Evolutionary conservation across 37 sponge, comb jelly and placozoan species (phyloP).

Genomic region (Halichondria panicea): DNA sequence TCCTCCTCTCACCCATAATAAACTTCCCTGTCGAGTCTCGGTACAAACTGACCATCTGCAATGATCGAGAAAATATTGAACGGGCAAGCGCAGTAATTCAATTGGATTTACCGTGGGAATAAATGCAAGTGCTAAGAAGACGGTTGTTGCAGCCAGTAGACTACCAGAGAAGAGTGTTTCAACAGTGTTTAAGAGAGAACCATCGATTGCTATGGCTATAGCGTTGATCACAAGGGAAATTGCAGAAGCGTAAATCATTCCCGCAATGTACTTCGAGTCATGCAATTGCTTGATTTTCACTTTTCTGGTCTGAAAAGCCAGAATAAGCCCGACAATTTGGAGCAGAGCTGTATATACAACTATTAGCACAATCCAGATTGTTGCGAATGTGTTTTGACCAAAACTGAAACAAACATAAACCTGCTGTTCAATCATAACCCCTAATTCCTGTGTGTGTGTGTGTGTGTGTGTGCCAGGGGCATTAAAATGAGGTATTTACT

Average conservation of each 20-base stretch:
- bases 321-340: constrained; percentile 30
- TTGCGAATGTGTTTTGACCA: too few relatives aligned
- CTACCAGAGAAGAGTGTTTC: constrained; percentile 10
- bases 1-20: too few relatives aligned
- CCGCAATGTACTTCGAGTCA: constrained; percentile 49
- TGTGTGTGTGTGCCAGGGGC: too few relatives aligned
- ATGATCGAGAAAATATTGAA: too few relatives aligned
- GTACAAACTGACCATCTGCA: too few relatives aligned
- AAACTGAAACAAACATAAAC: too few relatives aligned
- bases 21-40: too few relatives aligned
- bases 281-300: constrained; percentile 34
- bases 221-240: constrained; percentile 12
- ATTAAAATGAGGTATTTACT: too few relatives aligned
- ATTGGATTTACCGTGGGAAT: constrained; percentile 36
- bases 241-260: constrained; percentile 35
- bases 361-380: too few relatives aligned
- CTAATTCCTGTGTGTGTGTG: too few relatives aligned
- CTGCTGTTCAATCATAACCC: too few relatives aligned
- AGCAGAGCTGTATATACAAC: constrained; percentile 2
- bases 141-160: background rate
- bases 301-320: constrained; percentile 44
- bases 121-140: constrained; percentile 36
- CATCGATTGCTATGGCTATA: constrained; percentile 3
- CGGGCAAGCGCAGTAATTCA: too few relatives aligned
- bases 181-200: constrained; percentile 10